These are phyloP conservation scores for Passerculus sandwichensis DNA, from an alignment of 2,797 vertebrate genomes.

Conservation along the genomic window DNA sequence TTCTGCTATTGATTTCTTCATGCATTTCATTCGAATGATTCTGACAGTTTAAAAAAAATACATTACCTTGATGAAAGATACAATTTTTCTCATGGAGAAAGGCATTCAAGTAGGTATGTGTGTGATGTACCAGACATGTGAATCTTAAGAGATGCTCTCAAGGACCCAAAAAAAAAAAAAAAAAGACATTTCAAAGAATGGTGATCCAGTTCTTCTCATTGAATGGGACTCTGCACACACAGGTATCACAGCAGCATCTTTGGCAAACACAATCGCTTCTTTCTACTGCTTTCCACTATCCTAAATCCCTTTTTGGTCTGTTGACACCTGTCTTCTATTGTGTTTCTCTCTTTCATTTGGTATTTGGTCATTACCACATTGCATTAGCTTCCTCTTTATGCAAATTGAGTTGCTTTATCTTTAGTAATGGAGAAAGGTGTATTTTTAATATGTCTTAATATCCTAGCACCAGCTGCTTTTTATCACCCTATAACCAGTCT, in stretches of 20 bases:
- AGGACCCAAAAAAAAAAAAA: background rate
- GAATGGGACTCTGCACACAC: background rate
- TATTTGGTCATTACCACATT: background rate
- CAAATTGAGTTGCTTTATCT: background rate
- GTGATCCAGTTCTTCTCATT: background rate
- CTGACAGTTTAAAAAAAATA: constrained; percentile 64
- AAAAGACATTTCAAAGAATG: background rate
- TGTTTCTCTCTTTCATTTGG: background rate
- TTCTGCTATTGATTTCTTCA: constrained; percentile 68
- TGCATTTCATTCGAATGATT: constrained; percentile 66
- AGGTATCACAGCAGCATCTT: background rate
- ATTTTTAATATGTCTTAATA: background rate
- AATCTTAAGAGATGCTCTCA: constrained; percentile 5
- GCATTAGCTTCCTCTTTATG: background rate
- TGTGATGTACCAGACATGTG: constrained; percentile 45
- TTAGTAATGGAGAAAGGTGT: background rate
- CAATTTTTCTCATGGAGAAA: constrained; percentile 44
- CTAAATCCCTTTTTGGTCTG: background rate
- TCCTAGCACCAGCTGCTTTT: background rate
- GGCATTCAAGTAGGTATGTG: constrained; percentile 33
- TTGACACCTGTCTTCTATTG: background rate
- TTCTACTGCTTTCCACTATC: background rate
- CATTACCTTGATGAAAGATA: constrained; percentile 66
- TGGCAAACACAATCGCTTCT: background rate
- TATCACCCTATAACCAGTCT: background rate